These are phyloP conservation scores for Podiceps cristatus DNA, from an alignment of 2,113 vertebrate species.

Conservation along the genomic window DNA sequence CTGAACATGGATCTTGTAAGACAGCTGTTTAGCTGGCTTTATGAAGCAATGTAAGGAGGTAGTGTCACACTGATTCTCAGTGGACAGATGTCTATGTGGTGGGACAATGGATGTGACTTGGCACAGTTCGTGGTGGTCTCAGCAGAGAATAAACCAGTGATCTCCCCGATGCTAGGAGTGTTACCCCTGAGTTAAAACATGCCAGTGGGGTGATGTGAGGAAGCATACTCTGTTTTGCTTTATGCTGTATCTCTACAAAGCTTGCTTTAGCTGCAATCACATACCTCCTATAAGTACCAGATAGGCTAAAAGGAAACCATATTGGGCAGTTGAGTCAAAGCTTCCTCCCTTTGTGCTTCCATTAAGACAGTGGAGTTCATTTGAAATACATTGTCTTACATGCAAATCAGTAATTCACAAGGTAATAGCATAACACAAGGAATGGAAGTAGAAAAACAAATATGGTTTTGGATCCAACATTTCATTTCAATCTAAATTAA, in stretches of 20 bases:
- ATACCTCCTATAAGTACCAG: neutral
- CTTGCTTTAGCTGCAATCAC: neutral
- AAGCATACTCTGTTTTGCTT: neutral
- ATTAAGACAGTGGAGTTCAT: neutral
- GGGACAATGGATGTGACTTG: neutral
- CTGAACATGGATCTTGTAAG: neutral
- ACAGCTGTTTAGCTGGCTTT: neutral
- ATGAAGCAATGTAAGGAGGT: neutral
- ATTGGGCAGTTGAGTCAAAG: neutral
- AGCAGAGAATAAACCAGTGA: neutral
- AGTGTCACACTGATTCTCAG: neutral
- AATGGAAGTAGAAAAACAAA: neutral
- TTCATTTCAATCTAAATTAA: neutral
- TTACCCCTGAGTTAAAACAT: neutral
- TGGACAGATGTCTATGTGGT: neutral
- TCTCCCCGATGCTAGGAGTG: neutral
- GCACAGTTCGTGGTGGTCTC: rapidly evolving
- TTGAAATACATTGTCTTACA: neutral
- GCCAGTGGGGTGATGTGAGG: neutral
- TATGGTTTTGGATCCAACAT: neutral
- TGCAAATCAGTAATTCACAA: neutral
- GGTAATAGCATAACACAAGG: neutral
- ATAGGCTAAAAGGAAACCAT: neutral
- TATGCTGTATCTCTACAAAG: neutral
- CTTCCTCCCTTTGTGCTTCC: neutral